Conservation (phyloP, 2,113 vertebrate species). For the Pseudonaja textilis region DNA sequence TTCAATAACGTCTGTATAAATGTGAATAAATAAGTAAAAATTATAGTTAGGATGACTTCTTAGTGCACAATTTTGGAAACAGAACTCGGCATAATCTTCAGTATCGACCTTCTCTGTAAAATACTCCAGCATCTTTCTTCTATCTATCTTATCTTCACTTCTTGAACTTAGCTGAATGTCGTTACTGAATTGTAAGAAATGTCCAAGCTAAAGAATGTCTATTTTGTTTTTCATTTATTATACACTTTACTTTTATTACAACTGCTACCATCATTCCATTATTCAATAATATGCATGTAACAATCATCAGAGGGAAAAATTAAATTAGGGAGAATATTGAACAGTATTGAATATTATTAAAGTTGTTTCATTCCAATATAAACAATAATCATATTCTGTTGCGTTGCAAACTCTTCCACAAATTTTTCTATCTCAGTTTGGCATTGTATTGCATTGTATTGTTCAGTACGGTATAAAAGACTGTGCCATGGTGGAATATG, state of each 20-base stretch:
- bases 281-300: neutral
- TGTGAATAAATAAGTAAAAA: neutral
- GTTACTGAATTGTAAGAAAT: neutral
- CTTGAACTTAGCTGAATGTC: constrained; percentile 22
- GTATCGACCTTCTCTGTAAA: neutral
- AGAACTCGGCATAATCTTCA: neutral
- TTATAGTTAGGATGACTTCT: neutral
- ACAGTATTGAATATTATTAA: neutral
- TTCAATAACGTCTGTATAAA: neutral
- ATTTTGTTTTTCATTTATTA: neutral
- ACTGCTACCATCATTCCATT: neutral
- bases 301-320: neutral
- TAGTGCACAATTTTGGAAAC: neutral
- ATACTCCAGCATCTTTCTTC: neutral
- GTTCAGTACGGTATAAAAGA: neutral
- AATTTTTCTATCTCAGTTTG: neutral
- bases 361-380: neutral
- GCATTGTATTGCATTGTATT: neutral
- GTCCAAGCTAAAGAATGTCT: neutral
- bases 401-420: neutral
- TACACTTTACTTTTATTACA: neutral
- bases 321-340: neutral
- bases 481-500: neutral
- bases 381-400: neutral
- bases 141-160: neutral